Evolutionary conservation across 2,113 vertebrate species (phyloP), one percentile per base, ranked within the genome.

Genomic region (Dicaeum eximium): DNA sequence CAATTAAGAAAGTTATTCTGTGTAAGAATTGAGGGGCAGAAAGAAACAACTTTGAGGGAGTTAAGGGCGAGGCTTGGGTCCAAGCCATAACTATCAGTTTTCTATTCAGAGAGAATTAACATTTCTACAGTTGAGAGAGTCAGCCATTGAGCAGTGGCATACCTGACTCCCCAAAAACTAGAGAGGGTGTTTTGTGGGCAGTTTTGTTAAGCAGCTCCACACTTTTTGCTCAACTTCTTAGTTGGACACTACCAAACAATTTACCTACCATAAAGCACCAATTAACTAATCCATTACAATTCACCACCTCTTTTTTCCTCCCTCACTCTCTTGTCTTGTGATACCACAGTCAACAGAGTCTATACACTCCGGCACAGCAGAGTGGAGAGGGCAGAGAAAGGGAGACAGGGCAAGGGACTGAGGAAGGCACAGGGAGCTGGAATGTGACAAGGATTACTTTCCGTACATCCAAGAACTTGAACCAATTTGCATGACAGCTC

Each of bases 1-100:
- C 67, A 89, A 88, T 92, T 81, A 93, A 94, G 57, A 31, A 91
- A 78, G 77, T 74, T 72, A 89, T 66, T 97, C 82, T 93, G 67
- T 92, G 50, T 88, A 83, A 93, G 86, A 97, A 94, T 54, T 66
- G 79, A 78, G 18, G 13, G 30, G 37, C 61, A 40, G 42, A 54
- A 33, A 45, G 77, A 81, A 44, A 31, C 15, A 66, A 48, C 84
- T 81, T 51, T 14, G 38, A 74, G 58, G 11, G 27, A 37, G 25
- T 38, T 51, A 73, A 73, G 17, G 19, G 38, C 6, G 23, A 78
- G 23, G 16, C 5, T 45, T 93, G 70, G 47, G 48, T 92, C 47
- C 18, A n/a, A 77, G 80, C 92, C 44, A 31, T 44, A 70, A 65
- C 80, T 93, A 95, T 85, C 62, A 23, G 60, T 30, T 96, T 92